These are phyloP conservation scores for Nanorana parkeri DNA, from an alignment of 2,113 vertebrate genomes.

Conservation along the genomic window DNA sequence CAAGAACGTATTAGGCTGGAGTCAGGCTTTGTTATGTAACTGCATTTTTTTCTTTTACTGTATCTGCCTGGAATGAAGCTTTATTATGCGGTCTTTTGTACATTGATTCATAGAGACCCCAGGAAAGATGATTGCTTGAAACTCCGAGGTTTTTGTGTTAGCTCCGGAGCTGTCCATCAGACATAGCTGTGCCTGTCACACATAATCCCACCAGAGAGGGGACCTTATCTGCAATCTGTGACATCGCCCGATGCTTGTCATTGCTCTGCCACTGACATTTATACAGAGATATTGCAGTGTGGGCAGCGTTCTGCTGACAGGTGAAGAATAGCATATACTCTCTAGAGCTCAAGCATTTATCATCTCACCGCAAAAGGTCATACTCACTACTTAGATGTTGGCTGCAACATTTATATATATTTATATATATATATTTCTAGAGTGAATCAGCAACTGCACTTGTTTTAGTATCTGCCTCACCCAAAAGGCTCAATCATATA, in stretches of 20 bases:
- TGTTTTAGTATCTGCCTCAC: too few relatives aligned
- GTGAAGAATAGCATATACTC: constrained; percentile 1
- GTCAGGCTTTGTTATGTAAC: too few relatives aligned
- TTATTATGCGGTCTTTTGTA: too few relatives aligned
- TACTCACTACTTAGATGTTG: constrained; percentile 2
- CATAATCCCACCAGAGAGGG: not conserved
- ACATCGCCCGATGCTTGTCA: not conserved
- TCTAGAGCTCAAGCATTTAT: constrained; percentile 7
- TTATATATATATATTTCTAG: too few relatives aligned
- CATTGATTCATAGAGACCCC: too few relatives aligned
- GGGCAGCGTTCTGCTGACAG: constrained; percentile 1
- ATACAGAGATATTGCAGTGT: not conserved
- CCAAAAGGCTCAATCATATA: too few relatives aligned
- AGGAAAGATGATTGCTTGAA: too few relatives aligned
- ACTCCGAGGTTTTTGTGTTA: too few relatives aligned
- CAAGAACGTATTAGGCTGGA: too few relatives aligned
- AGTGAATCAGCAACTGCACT: too few relatives aligned
- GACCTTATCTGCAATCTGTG: not conserved
- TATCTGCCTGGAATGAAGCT: too few relatives aligned
- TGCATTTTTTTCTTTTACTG: too few relatives aligned
- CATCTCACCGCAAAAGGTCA: constrained; percentile 24
- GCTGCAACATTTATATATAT: not conserved
- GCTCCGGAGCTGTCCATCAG: not conserved
- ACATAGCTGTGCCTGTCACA: not conserved
- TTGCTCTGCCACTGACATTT: constrained; percentile 24